These are phyloP conservation scores for Siphamia tubifer DNA, from an alignment of 2,113 vertebrate species.

Conservation along the genomic window DNA sequence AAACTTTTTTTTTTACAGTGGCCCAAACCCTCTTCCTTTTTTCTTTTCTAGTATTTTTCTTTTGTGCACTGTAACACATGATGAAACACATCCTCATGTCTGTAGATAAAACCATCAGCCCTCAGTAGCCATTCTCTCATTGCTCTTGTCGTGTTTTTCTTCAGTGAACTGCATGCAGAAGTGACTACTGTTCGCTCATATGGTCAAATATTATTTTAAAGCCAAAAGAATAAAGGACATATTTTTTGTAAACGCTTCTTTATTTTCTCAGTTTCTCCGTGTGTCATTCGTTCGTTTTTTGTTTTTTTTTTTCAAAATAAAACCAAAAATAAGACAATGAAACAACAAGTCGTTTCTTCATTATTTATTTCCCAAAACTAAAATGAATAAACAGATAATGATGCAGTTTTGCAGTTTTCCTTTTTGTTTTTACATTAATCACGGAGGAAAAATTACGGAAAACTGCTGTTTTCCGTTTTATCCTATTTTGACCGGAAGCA, in stretches of 20 bases:
- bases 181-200: slow-evolving; percentile 87
- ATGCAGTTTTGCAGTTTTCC: too few species aligned
- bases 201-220: slow-evolving; percentile 80
- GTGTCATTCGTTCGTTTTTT: too few species aligned
- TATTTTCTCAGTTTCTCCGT: slow-evolving; percentile 28
- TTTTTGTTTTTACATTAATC: too few species aligned
- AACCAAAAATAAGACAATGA: too few species aligned
- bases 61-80: slow-evolving; percentile 73
- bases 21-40: too few species aligned
- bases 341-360: too few species aligned
- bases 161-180: slow-evolving; percentile 93
- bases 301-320: neutral
- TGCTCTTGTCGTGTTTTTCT: slow-evolving; percentile 88
- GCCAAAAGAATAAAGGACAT: slow-evolving; percentile 92
- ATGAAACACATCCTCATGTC: slow-evolving; percentile 79
- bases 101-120: slow-evolving; percentile 82
- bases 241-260: slow-evolving; percentile 88
- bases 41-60: slow-evolving; percentile 57
- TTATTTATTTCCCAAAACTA: too few species aligned
- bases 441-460: too few species aligned
- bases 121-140: slow-evolving; percentile 88
- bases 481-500: too few species aligned
- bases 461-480: too few species aligned
- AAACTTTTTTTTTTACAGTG: too few species aligned
- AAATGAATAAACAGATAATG: too few species aligned